Conservation (phyloP, 2,888 invertebrate genomes). For the Lamellibrachia columna region DNA sequence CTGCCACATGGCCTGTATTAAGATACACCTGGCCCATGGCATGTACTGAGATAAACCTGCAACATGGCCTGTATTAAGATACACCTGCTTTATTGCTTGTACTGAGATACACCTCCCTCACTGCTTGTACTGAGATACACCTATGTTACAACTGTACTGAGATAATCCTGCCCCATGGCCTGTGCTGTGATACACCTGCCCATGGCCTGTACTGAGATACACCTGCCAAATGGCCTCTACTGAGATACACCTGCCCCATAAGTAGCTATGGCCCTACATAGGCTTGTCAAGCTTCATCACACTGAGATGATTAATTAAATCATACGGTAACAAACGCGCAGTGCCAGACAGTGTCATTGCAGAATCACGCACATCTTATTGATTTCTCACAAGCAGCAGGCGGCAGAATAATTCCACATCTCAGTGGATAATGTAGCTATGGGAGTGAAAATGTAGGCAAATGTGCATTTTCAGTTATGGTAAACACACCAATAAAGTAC, state of each 20-base stretch:
- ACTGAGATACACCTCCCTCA: no score
- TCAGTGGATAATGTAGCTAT: background rate
- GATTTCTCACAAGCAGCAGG: background rate
- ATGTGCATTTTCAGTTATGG: background rate
- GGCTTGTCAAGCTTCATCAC: background rate
- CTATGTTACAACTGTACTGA: no score
- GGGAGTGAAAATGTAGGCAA: background rate
- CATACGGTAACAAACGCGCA: slow-evolving; percentile 4
- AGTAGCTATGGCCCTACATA: background rate
- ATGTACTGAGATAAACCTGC: no score
- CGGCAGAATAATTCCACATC: background rate
- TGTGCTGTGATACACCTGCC: no score
- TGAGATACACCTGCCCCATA: background rate
- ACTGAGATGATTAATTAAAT: background rate
- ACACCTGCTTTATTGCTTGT: no score
- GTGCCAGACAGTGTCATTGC: background rate
- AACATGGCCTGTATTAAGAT: no score
- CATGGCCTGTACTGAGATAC: no score
- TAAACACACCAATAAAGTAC: background rate
- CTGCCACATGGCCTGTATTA: no score
- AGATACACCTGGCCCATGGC: no score
- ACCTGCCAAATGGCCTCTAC: background rate
- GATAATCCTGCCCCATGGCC: no score
- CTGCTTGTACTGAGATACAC: no score
- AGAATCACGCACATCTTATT: background rate